Base-by-base conservation (phyloP, 2,113 vertebrate genomes). In the Amblyornis subalaris region DNA sequence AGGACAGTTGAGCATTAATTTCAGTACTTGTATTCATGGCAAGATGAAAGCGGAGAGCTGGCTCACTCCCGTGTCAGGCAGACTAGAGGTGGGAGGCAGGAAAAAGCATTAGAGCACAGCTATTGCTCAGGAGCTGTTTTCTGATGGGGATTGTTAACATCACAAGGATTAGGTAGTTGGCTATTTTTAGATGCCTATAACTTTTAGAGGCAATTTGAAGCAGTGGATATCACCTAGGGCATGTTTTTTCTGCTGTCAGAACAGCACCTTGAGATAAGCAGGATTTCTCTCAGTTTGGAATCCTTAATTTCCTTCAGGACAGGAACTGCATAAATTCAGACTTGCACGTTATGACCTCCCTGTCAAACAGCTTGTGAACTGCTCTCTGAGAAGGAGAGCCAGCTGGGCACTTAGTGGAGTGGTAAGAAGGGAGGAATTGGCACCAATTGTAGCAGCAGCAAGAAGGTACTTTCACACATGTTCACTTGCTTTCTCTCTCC, bases 101-200 rank as follows among this genome's bases (percentile, higher is more conserved):
- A 42, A 80, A 80, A 87, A 3, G 1, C 58, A 45, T 83, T 6
- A 72, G 72, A 81, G 88, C 35, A 48, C 72, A 83, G 64, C 79
- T 67, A 60, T 55, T 88, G 67, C 85, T 93, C 78, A 74, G 93
- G 71, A 88, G 7, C 75, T 83, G 28, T 21, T 89, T 83, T 76
- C 71, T 93, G 67, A 33, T 26, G 67, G 82, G 72, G 36, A 53
- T 70, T 94, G 82, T 88, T 94, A 94, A 69, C 88, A 92, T 86
- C 79, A 65, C 58, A 54, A 54, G 65, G 65, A 81, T 92, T 92
- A 89, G 85, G 64, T 50, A 80, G 65, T 25, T 94, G 85, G 83
- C 90, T 93, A 82, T 88, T 97, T 96, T 95, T 96, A 93, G 94
- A 24, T 75, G 76, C 70, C 65, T 92, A 3, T 90, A 95, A 92